A percentile compares a stretch with the other conserved stretches of the same genome.
Conservation (phyloP, 2,888 invertebrate species). For the Drosophila paramelanica region DNA sequence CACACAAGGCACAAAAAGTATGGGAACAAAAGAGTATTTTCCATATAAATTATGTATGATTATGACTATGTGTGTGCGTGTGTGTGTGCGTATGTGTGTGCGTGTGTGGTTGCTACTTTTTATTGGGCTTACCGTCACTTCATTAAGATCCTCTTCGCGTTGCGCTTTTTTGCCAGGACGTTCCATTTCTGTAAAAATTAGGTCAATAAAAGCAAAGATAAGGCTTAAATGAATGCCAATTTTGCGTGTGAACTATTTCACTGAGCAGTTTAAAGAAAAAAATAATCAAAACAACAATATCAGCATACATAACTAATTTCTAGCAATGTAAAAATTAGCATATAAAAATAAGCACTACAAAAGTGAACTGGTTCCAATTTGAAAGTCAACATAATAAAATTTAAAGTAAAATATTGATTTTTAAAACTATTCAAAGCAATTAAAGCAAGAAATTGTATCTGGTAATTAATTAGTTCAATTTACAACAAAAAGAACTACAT, state of each 20-base stretch:
- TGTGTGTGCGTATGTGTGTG: not conserved
- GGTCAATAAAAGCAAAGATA: not conserved
- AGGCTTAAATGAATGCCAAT: not conserved
- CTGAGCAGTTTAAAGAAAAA: no score
- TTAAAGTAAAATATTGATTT: no score
- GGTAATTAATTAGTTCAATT: no score
- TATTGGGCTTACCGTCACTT: constrained; percentile 84
- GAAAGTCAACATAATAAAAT: no score
- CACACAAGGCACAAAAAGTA: not conserved
- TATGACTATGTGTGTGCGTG: not conserved
- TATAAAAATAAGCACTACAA: no score
- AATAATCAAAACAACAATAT: no score
- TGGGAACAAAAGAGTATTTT: not conserved
- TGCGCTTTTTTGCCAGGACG: constrained; percentile 84
- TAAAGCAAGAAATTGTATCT: no score
- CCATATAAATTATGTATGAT: constrained; percentile 6
- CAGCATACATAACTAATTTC: no score
- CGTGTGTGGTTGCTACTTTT: not conserved
- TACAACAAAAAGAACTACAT: no score
- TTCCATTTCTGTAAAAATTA: constrained; percentile 82
- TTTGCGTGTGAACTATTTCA: not conserved
- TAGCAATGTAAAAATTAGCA: no score
- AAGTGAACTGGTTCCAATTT: no score
- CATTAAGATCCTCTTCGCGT: constrained; percentile 85
- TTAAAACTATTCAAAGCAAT: no score